These are phyloP conservation scores for Agelas oroides DNA, from an alignment of 37 sponge, comb jelly and placozoan genomes.

Conservation along the genomic window DNA sequence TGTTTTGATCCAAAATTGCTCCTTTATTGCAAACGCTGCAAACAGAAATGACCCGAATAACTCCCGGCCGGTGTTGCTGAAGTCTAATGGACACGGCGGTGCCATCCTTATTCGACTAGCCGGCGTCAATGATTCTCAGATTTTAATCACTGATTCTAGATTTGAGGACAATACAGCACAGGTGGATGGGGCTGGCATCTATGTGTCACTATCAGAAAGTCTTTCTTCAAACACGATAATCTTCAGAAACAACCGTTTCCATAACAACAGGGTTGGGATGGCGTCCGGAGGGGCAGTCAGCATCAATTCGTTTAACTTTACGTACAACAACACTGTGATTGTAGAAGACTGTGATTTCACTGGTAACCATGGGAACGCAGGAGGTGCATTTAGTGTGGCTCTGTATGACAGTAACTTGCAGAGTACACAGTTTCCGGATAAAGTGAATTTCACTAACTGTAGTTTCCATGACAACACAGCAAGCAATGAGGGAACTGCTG, in stretches of 20 bases:
- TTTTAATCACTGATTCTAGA: constrained; percentile 29
- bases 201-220: constrained; percentile 55
- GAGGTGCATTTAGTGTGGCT: constrained; percentile 78
- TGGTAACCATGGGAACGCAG: constrained; percentile 69
- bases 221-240: constrained; percentile 13
- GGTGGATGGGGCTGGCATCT: constrained; percentile 77
- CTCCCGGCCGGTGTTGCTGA: constrained; percentile 65
- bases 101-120: constrained; percentile 52
- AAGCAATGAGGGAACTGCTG: constrained; percentile 78
- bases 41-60: constrained; percentile 40
- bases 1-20: constrained; percentile 51
- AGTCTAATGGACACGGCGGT: constrained; percentile 79
- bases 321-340: constrained; percentile 54
- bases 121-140: neutral
- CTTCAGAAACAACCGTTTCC: constrained; percentile 36
- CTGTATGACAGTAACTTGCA: constrained; percentile 66
- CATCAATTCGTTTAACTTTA: constrained; percentile 64
- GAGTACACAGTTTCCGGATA: constrained; percentile 37
- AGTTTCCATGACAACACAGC: constrained; percentile 60
- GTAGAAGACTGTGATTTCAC: constrained; percentile 46
- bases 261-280: constrained; percentile 36
- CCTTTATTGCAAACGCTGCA: constrained; percentile 50
- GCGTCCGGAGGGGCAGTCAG: constrained; percentile 80
- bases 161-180: constrained; percentile 68
- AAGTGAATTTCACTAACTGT: constrained; percentile 59